A percentile compares a stretch with the other conserved stretches of the same genome.
phyloP scores from a whole-genome alignment of 1,140 invertebrate species.

The Pogonomyrmex californicus region DNA sequence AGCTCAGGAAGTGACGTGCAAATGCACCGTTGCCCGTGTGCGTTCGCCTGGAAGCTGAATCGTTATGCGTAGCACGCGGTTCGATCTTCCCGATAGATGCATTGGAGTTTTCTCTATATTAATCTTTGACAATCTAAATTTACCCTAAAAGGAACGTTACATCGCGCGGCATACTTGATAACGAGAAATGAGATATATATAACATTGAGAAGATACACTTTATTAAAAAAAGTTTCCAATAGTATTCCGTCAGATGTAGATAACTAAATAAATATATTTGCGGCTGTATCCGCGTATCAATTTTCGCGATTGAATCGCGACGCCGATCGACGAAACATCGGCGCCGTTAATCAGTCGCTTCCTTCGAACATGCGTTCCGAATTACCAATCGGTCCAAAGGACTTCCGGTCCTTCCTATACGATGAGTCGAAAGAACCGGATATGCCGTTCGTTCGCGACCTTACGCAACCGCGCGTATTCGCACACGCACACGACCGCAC shows the following conservation, averaged over 20 bases:
- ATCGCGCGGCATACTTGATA: not conserved
- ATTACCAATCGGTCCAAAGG: conserved; percentile 63
- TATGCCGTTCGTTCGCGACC: conserved; percentile 56
- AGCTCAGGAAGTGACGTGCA: conserved; percentile 56
- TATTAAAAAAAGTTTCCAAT: not conserved
- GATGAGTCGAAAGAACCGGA: conserved; percentile 71
- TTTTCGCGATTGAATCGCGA: conserved; percentile 15
- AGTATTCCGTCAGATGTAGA: not conserved
- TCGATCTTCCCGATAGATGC: conserved; percentile 31
- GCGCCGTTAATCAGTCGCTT: conserved; percentile 26
- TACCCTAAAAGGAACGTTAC: not conserved
- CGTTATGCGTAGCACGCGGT: conserved; percentile 37
- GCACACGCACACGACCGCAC: conserved; percentile 63
- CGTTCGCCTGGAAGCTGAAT: conserved; percentile 46
- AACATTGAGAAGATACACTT: too few relatives aligned
- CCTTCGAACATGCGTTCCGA: conserved; percentile 17
- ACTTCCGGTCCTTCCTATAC: conserved; percentile 74
- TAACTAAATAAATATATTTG: not conserved
- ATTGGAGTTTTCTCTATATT: not conserved
- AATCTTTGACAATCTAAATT: conserved; percentile 14
- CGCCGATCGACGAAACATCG: not conserved
- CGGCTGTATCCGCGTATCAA: not conserved
- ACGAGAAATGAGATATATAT: not conserved
- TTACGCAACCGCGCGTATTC: conserved; percentile 72
- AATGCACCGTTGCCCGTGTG: conserved; percentile 57